Evolutionary conservation across 2,888 invertebrate genomes (phyloP), one percentile per base, ranked within the genome.

Genomic region (Encarsia formosa): DNA sequence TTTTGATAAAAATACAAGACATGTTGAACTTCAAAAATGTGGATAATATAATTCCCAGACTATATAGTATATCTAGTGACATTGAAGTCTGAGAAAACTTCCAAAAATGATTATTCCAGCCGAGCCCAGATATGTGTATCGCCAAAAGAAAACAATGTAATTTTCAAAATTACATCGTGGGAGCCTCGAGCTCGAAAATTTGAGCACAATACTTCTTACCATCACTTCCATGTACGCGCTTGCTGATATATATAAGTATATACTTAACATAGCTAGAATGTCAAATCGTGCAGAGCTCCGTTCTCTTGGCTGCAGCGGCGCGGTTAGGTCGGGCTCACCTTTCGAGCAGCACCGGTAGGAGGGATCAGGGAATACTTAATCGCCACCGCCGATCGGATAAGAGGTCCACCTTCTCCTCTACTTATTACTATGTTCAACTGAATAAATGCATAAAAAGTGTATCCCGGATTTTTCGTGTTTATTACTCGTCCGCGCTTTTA

Each of bases 341-440:
- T n/a, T 37, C 20, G 37, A 1, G 37, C 8, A 34, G 15, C 15
- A 15, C 18, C 15, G 13, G 8, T 8, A 4, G 34, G 31, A 15
- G 29, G 16, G 40, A 29, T 13, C 34, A 31, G 42, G 24, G 42
- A 37, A 41, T 38, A 38, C 52, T 42, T 47, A 32, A 47, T 47
- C 52, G 42, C 26, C 52, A 24, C 11, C 16, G 26, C 11, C 38
- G 44, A 42, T 42, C 43, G 45, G 8, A 9, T 8, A 3, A 16
- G 9, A 5, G 4, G 23, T n/a, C 29, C 35, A 2, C 35, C 16
- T 16, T 11, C 19, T 4, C 37, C 13, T n/a, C 43, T 26, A 43
- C 44, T 47, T 47, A 53, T 48, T 48, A 48, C 48, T 26, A 53
- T 23, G 48, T 49, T 40, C 48, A 41, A 29, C 35, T 44, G 44